Evolutionary conservation across 1,140 invertebrate genomes (phyloP).

Genomic region (Oncopeltus fasciatus): DNA sequence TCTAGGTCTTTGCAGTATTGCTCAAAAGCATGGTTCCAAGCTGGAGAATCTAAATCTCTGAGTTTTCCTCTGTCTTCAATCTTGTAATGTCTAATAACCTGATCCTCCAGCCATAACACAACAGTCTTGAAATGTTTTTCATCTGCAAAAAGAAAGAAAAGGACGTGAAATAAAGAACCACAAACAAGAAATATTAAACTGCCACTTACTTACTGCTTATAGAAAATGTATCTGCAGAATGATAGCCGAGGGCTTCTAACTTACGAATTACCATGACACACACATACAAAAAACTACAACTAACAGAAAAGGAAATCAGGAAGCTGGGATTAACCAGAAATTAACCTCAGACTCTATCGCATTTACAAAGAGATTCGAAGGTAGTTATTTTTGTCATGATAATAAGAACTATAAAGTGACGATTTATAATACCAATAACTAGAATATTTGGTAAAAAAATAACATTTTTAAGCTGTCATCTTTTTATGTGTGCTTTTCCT

Average conservation of each 20-base stretch:
- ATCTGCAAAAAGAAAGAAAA: slow-evolving; percentile 37
- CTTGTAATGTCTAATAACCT: slow-evolving; percentile 79
- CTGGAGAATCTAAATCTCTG: slow-evolving; percentile 41
- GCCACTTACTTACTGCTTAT: slow-evolving; percentile 39
- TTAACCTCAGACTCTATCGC: too few species aligned
- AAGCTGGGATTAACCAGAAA: too few species aligned
- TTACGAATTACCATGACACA: slow-evolving; percentile 51
- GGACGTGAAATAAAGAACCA: not conserved
- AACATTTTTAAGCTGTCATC: too few species aligned
- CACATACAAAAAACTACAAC: too few species aligned
- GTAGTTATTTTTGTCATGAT: too few species aligned
- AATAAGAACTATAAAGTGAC: too few species aligned
- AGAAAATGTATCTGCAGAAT: slow-evolving; percentile 50
- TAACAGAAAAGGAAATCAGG: too few species aligned
- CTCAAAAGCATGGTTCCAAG: slow-evolving; percentile 58
- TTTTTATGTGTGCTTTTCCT: too few species aligned
- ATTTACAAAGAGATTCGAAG: too few species aligned
- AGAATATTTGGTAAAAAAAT: too few species aligned
- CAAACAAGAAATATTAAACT: not conserved
- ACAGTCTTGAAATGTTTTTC: slow-evolving; percentile 61
- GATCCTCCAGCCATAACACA: slow-evolving; percentile 83
- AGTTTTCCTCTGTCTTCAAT: slow-evolving; percentile 65
- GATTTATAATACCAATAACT: too few species aligned
- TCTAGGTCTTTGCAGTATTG: slow-evolving; percentile 63
- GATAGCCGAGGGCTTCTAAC: slow-evolving; percentile 58